These are phyloP conservation scores for Cydia pomonella DNA, from an alignment of 1,140 invertebrate genomes.

Conservation along the genomic window DNA sequence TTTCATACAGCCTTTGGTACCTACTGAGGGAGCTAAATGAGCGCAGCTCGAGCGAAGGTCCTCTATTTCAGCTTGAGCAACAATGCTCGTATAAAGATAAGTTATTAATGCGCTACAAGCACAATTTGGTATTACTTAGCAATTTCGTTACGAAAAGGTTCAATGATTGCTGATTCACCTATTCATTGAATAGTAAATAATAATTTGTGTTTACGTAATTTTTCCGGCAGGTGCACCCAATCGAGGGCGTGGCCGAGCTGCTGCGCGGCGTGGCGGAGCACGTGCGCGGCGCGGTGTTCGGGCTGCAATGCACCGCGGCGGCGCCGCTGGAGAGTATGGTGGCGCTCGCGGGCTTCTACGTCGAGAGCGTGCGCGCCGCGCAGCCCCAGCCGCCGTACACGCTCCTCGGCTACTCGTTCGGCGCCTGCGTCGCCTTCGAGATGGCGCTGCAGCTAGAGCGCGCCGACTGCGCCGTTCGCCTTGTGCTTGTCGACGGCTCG, in stretches of 20 bases:
- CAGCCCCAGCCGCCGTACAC: constrained; percentile 92
- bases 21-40: no score
- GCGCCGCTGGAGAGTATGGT: constrained; percentile 88
- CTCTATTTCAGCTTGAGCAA: no score
- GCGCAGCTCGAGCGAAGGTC: no score
- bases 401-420: constrained; percentile 96
- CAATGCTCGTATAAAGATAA: no score
- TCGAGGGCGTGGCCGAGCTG: constrained; percentile 91
- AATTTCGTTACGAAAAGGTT: no score
- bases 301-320: constrained; percentile 91
- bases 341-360: constrained; percentile 89
- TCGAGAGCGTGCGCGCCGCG: constrained; percentile 85
- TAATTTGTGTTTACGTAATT: neutral
- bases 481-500: constrained; percentile 94
- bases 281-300: constrained; percentile 90
- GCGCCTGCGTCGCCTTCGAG: constrained; percentile 95
- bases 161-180: no score
- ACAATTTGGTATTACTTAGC: no score
- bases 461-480: constrained; percentile 66
- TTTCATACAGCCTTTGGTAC: no score
- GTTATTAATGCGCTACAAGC: no score
- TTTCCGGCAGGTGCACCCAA: constrained; percentile 87
- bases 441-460: constrained; percentile 93
- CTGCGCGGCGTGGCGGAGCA: constrained; percentile 86
- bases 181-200: no score